Conservation (phyloP, 2,888 invertebrate genomes). For the Toxonevra muliebris region DNA sequence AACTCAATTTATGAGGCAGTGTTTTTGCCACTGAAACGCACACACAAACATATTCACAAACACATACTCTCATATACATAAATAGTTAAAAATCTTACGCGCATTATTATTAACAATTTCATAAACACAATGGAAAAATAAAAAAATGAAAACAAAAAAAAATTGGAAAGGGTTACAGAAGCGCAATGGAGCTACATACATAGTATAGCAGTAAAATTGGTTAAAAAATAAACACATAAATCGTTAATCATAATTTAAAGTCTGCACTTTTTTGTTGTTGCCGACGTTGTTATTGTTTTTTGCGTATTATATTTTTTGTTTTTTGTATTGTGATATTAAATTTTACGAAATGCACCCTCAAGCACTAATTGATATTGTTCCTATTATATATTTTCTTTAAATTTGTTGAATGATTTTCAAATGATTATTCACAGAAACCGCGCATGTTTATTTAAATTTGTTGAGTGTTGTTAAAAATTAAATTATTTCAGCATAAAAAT, state of each 20-base stretch:
- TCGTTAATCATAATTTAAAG: slow-evolving; percentile 8
- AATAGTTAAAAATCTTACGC: no score
- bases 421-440: no score
- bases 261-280: not conserved
- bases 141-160: no score
- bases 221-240: not conserved
- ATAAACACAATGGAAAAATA: no score
- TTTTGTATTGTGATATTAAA: not conserved
- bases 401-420: not conserved
- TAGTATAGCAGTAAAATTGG: not conserved
- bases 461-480: no score
- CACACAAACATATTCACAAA: no score
- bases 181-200: not conserved
- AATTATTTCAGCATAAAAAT: not conserved
- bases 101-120: no score
- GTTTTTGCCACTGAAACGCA: no score
- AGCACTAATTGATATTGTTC: slow-evolving; percentile 1
- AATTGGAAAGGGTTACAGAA: no score
- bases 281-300: not conserved
- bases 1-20: no score
- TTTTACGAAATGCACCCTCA: slow-evolving; percentile 9
- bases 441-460: no score
- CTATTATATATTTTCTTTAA: not conserved
- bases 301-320: not conserved
- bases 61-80: no score